These are phyloP conservation scores for Ips typographus DNA, from an alignment of 1,140 invertebrate genomes.

Conservation along the genomic window DNA sequence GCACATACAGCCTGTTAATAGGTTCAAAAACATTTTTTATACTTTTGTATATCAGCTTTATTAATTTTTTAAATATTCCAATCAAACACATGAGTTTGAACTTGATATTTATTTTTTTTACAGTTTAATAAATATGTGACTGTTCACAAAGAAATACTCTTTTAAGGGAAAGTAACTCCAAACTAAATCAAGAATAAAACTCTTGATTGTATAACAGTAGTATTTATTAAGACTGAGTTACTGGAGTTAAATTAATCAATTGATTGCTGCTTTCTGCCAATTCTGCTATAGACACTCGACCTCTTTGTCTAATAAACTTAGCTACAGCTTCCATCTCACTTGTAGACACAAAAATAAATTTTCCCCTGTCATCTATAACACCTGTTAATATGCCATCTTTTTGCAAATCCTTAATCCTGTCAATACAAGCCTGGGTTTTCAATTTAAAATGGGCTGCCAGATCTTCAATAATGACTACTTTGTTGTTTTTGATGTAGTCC, in stretches of 20 bases:
- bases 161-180: not conserved
- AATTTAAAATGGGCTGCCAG: conserved; percentile 87
- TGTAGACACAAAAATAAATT: conserved; percentile 97
- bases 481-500: conserved; percentile 82
- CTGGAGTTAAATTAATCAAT: conserved; percentile 82
- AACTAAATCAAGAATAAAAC: not conserved
- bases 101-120: no score
- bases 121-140: no score
- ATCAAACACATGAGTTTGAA: no score
- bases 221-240: not conserved
- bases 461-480: conserved; percentile 95
- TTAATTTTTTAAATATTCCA: no score
- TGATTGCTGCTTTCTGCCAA: conserved; percentile 92
- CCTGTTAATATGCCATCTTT: conserved; percentile 80
- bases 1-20: no score
- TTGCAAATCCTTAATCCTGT: conserved; percentile 85
- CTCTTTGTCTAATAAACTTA: conserved; percentile 94
- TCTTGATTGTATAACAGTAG: no score
- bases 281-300: conserved; percentile 90
- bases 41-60: no score
- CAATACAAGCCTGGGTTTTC: conserved; percentile 87
- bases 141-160: not conserved
- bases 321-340: conserved; percentile 90
- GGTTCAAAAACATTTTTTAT: no score
- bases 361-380: conserved; percentile 98